Conservation (phyloP, 53 echinoderm and acorn worm genomes). For the Apostichopus leukothele region DNA sequence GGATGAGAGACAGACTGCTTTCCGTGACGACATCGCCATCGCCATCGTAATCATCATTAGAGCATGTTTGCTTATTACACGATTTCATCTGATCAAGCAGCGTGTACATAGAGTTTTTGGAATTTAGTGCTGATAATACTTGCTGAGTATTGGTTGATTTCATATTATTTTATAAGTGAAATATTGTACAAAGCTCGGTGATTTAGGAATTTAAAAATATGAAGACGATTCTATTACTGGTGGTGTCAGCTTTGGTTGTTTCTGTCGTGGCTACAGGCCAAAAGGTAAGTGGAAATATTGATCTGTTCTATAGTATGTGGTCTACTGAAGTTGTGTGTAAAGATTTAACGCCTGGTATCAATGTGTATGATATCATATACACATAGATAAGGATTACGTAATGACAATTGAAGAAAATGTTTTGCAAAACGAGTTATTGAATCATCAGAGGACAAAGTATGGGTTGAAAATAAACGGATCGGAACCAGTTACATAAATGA, state of each 20-base stretch:
- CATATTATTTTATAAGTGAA: not conserved
- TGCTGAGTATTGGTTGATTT: not conserved
- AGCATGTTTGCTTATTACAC: not conserved
- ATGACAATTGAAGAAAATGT: too few relatives aligned
- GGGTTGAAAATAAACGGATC: too few relatives aligned
- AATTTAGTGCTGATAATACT: not conserved
- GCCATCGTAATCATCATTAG: not conserved
- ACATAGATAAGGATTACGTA: too few relatives aligned
- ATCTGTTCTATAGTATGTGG: not conserved
- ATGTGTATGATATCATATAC: too few relatives aligned
- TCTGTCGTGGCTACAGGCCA: conserved; percentile 25
- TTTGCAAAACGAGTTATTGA: too few relatives aligned
- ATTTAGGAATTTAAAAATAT: conserved; percentile 9
- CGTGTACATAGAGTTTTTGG: not conserved
- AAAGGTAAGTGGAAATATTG: conserved; percentile 13
- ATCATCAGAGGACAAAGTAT: too few relatives aligned
- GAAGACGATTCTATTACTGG: conserved; percentile 21
- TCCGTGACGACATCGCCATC: not conserved
- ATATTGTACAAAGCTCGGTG: not conserved
- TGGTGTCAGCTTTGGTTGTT: conserved; percentile 22
- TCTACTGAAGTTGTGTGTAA: too few relatives aligned
- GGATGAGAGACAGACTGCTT: not conserved
- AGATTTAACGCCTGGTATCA: too few relatives aligned
- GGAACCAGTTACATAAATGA: too few relatives aligned
- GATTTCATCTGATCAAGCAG: not conserved